Base-by-base conservation (phyloP, 2,797 vertebrate genomes). In the Mormyrops attenuatus region DNA sequence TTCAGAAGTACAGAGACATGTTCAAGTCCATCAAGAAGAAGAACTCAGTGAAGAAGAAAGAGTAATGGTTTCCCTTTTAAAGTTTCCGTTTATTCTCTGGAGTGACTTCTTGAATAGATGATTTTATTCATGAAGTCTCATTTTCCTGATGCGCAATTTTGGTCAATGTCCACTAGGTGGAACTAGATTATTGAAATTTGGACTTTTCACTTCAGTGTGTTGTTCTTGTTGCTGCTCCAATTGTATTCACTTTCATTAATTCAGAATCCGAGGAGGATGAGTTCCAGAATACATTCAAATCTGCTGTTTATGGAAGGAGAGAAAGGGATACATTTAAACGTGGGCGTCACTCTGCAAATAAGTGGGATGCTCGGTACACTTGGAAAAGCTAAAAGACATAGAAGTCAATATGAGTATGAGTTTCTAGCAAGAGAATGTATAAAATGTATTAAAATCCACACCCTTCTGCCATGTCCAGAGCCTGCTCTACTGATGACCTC, bases 41-140 rank as follows among this genome's bases (percentile, higher is more conserved):
- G 94, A 93, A 85, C 93, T 95, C 95, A 0, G 66, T 95, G 90
- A 98, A 96, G 93, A 97, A 97, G 92, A 98, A 97, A 92, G 97
- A 97, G 97, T 98, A 93, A 93, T 92, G 53, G 34, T 20, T n/a
- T 13, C 26, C 60, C 11, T 47, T 82, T 89, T 63, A 73, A 17
- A 34, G 57, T 89, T 90, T 66, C 82, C 82, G 41, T 91, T 89
- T 52, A 85, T 60, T 89, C 87, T 88, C 69, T 90, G 86, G 26
- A 60, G 30, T 22, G 26, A 50, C 85, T 38, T 55, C 15, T 86
- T 38, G 13, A 55, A 57, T 55, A 38, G 34, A 5, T 55, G 26
- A 13, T n/a, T 63, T 38, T 20, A 26, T 30, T 50, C 5, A 60
- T 6, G 17, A 11, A 88, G 88, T 69, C 13, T 69, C 15, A 20